Conservation (phyloP, 2,888 invertebrate genomes). For the Temnothorax unifasciatus region DNA sequence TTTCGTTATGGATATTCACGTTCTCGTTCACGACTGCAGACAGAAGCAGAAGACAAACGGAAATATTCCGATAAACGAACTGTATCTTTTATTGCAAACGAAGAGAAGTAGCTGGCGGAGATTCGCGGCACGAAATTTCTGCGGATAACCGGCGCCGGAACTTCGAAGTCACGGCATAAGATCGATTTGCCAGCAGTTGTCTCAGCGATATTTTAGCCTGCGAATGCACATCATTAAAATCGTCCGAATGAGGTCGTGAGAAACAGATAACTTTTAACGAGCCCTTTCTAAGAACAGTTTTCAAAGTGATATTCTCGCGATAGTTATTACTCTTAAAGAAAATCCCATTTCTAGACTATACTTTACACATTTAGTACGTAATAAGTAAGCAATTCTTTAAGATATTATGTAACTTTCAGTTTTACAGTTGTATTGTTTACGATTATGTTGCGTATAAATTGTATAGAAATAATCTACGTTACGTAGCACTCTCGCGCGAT, state of each 20-base stretch:
- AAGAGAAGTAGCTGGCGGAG: conserved; percentile 77
- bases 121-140: conserved; percentile 74
- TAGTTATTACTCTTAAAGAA: background rate
- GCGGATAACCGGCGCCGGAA: conserved; percentile 69
- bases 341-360: background rate
- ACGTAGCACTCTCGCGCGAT: background rate
- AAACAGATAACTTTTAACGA: conserved; percentile 57
- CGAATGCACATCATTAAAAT: conserved; percentile 56
- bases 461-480: background rate
- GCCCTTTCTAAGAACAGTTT: background rate
- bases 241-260: conserved; percentile 12
- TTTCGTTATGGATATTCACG: conserved; percentile 72
- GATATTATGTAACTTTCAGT: background rate
- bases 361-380: background rate
- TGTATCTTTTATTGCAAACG: conserved; percentile 63
- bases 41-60: background rate
- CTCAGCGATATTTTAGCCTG: conserved; percentile 55
- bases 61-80: conserved; percentile 32
- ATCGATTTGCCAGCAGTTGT: conserved; percentile 42
- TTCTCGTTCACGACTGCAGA: conserved; percentile 39
- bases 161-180: conserved; percentile 50
- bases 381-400: background rate
- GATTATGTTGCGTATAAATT: background rate
- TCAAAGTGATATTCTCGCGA: background rate
- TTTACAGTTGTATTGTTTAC: background rate